Evolutionary conservation across 2,113 vertebrate species (phyloP), one percentile per base, ranked within the genome.

Genomic region (Heliornis fulica): DNA sequence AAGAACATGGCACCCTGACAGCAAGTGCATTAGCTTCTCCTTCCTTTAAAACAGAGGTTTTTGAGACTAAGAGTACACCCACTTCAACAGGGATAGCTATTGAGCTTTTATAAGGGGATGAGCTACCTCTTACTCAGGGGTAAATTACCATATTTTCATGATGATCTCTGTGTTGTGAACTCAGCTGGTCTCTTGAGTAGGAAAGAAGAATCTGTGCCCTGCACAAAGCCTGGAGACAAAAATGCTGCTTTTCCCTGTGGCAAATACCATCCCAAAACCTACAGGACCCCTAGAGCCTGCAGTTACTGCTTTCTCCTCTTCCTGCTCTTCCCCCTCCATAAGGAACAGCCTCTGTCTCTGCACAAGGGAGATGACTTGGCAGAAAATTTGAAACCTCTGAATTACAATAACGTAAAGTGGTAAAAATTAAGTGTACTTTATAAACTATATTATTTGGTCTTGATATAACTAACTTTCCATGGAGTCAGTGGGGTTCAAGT

Each of bases 391-490:
- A 83, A 96, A 32, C 7, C 3, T 68, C 14, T 41, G 34, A 21
- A n/a, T 90, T 71, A 31, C 5, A 60, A 64, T 64, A 71, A 54
- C 23, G 17, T 45, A 68, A n/a, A 46, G 45, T 18, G 18, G 15
- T 60, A 15, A 53, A 75, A 80, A 10, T 79, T 43, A 75, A 48
- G 17, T 10, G n/a, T 45, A 17, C 13, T 64, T 76, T 36, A 36
- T 22, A 75, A 91, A 74, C 29, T 59, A 7, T 41, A 13, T 48
- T 53, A 23, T 29, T n/a, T 79, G 11, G 13, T 63, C 16, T 26
- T 43, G 7, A 38, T 72, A 46, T 61, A 48, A 17, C 9, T 59
- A 40, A 6, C 13, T 72, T 71, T 74, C 46, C 0, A 0, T 45
- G 25, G 25, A 70, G 40, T 20, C 36, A n/a, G 8, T 32, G 46